phyloP scores from a whole-genome alignment of 2,113 vertebrate species.

The Orycteropus afer region DNA sequence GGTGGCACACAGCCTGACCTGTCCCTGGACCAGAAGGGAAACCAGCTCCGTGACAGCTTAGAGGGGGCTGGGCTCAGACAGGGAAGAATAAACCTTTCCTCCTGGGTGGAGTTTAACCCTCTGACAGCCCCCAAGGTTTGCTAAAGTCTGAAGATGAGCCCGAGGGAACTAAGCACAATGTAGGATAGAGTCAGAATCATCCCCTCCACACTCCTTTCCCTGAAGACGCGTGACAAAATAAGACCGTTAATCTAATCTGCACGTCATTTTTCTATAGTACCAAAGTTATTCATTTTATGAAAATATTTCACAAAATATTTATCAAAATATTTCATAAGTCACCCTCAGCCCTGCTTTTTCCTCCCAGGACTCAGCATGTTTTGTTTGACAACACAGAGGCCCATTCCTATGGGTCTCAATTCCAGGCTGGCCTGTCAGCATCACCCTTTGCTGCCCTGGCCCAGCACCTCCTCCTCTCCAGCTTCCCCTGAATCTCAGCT shows the following conservation, averaged over 20 bases:
- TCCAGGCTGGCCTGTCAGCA: background rate
- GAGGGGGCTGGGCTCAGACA: background rate
- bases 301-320: background rate
- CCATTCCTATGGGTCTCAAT: background rate
- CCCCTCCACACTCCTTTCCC: background rate
- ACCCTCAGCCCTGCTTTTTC: no score
- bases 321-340: no score
- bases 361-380: background rate
- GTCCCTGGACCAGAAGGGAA: rapidly evolving
- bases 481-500: background rate
- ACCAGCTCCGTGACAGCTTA: background rate
- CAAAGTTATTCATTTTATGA: background rate
- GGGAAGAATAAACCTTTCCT: background rate
- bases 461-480: no score
- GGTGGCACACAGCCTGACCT: background rate
- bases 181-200: background rate
- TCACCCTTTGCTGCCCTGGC: rapidly evolving
- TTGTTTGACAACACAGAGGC: background rate
- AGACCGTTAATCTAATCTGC: background rate
- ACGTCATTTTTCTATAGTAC: background rate
- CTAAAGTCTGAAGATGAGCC: background rate
- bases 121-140: background rate
- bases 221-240: background rate
- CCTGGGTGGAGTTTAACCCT: no score
- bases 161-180: rapidly evolving